phyloP scores from a whole-genome alignment of 2,888 invertebrate species.

The Ochropleura plecta region DNA sequence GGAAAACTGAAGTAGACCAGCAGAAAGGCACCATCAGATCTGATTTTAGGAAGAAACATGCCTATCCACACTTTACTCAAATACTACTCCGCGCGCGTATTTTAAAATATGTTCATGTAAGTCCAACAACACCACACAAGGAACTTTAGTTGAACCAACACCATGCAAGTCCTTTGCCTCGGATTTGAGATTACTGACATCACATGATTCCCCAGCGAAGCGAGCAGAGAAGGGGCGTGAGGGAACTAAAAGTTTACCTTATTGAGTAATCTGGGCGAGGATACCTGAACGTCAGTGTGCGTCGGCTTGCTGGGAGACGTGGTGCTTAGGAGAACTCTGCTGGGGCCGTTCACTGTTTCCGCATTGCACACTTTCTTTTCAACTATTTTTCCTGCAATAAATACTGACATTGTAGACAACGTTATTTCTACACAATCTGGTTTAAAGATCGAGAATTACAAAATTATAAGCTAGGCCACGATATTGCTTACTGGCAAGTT shows the following conservation, averaged over 20 bases:
- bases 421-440: neutral
- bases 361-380: slow-evolving; percentile 91
- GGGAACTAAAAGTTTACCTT: slow-evolving; percentile 88
- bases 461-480: neutral
- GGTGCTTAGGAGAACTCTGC: slow-evolving; percentile 82
- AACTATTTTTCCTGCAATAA: slow-evolving; percentile 91
- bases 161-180: slow-evolving; percentile 54
- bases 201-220: slow-evolving; percentile 79
- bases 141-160: slow-evolving; percentile 35
- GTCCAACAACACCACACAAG: slow-evolving; percentile 23
- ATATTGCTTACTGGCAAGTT: neutral
- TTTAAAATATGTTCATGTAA: slow-evolving; percentile 7
- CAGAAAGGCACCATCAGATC: neutral
- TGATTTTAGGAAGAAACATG: neutral
- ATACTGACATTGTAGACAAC: slow-evolving; percentile 27
- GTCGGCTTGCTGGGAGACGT: slow-evolving; percentile 79
- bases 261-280: slow-evolving; percentile 89
- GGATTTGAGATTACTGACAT: slow-evolving; percentile 50
- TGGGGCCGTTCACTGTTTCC: slow-evolving; percentile 85
- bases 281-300: slow-evolving; percentile 89
- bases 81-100: neutral
- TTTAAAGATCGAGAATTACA: neutral
- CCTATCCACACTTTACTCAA: neutral
- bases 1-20: neutral
- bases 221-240: slow-evolving; percentile 73